These are phyloP conservation scores for Corythornis madagascariensis DNA, from an alignment of 2,113 vertebrate species.

Conservation along the genomic window DNA sequence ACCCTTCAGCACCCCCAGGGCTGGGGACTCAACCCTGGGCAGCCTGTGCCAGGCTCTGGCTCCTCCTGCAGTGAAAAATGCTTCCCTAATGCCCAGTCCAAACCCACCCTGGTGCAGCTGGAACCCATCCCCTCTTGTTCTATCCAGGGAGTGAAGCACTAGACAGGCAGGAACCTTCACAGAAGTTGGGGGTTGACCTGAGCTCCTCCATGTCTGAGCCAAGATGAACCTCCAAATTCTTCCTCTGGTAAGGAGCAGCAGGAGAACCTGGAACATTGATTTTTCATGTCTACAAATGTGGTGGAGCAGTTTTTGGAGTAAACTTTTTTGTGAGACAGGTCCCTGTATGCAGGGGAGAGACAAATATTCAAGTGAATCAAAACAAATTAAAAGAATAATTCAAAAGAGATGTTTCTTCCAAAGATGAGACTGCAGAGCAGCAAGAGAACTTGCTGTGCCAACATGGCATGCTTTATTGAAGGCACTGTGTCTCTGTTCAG, in stretches of 20 bases:
- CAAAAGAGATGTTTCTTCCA: conserved; percentile 23
- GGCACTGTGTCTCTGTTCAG: not conserved
- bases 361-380: not conserved
- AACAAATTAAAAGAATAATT: conserved; percentile 64
- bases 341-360: not conserved
- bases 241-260: not conserved
- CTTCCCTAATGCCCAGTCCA: too few relatives aligned
- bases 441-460: not conserved
- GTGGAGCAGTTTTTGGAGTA: not conserved
- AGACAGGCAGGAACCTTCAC: not conserved
- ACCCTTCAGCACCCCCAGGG: too few relatives aligned
- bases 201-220: not conserved
- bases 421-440: not conserved
- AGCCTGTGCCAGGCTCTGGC: too few relatives aligned
- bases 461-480: not conserved
- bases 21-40: too few relatives aligned
- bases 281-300: not conserved
- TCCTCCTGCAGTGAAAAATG: too few relatives aligned
- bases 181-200: not conserved
- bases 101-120: too few relatives aligned
- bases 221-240: not conserved
- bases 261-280: not conserved
- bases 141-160: not conserved
- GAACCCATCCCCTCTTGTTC: too few relatives aligned
- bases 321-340: not conserved